These are phyloP conservation scores for Syngnathus acus DNA, from an alignment of 2,797 vertebrate genomes.

Conservation along the genomic window DNA sequence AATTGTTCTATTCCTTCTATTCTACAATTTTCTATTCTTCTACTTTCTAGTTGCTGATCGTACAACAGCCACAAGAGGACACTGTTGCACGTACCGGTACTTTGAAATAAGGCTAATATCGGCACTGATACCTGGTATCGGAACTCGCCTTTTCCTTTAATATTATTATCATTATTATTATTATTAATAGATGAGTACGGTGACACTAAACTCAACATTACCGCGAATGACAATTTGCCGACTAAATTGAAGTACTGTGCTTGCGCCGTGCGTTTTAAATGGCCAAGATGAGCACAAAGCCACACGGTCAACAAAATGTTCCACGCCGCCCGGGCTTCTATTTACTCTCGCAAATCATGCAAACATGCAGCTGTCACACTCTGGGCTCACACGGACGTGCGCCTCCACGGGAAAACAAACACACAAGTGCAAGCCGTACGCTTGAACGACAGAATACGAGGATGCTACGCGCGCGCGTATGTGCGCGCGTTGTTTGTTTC, in stretches of 20 bases:
- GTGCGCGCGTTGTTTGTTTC: conserved; percentile 38
- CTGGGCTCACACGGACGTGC: conserved; percentile 9
- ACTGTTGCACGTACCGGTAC: no score
- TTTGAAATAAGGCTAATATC: no score
- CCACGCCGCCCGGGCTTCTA: background rate
- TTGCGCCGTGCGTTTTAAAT: conserved; percentile 6
- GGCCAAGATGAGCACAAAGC: background rate
- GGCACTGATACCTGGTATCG: no score
- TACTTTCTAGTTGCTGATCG: no score
- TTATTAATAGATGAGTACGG: no score
- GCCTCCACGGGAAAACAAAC: conserved; percentile 33
- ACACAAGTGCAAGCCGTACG: conserved; percentile 27
- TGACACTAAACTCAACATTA: no score
- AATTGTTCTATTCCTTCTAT: no score
- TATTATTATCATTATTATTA: no score
- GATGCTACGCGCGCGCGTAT: conserved; percentile 11
- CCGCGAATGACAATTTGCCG: background rate
- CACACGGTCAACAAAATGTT: conserved; percentile 15
- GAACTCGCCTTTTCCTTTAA: no score
- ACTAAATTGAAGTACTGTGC: background rate
- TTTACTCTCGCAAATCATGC: conserved; percentile 13
- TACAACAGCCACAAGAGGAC: no score
- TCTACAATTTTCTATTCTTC: no score
- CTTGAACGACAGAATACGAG: conserved; percentile 28
- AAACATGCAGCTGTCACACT: conserved; percentile 15